A percentile compares a stretch with the other conserved stretches of the same genome.
phyloP scores from a whole-genome alignment of 1,140 invertebrate genomes.

The Chrysoperla carnea region DNA sequence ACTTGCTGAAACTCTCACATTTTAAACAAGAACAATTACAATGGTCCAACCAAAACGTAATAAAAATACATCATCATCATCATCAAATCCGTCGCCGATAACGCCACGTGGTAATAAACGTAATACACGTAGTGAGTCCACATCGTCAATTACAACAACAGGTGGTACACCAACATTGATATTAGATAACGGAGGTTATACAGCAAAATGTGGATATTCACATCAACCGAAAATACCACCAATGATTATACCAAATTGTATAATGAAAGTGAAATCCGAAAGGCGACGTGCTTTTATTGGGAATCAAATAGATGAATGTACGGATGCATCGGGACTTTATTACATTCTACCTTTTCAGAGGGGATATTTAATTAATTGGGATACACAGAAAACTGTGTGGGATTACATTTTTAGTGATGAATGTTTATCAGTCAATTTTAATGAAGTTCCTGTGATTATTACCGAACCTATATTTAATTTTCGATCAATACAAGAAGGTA shows the following conservation, averaged over 20 bases:
- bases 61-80: too few species aligned
- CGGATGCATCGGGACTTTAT: constrained; percentile 86
- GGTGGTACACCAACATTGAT: constrained; percentile 27
- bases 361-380: constrained; percentile 91
- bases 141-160: too few species aligned
- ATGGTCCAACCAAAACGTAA: too few species aligned
- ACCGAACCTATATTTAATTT: constrained; percentile 96
- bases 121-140: too few species aligned
- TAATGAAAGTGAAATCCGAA: constrained; percentile 97
- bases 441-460: constrained; percentile 63
- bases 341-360: constrained; percentile 91
- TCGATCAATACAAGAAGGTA: constrained; percentile 76
- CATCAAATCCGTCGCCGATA: too few species aligned
- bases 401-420: constrained; percentile 89
- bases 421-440: constrained; percentile 58
- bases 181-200: constrained; percentile 76
- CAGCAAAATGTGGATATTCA: constrained; percentile 68
- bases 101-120: too few species aligned
- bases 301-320: constrained; percentile 86
- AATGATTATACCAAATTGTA: constrained; percentile 82
- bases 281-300: constrained; percentile 83
- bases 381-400: constrained; percentile 91
- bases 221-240: constrained; percentile 35
- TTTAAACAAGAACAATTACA: too few species aligned
- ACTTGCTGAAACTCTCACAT: too few species aligned